Evolutionary conservation across 2,113 vertebrate genomes (phyloP).

Genomic region (Glaucidium brasilianum): DNA sequence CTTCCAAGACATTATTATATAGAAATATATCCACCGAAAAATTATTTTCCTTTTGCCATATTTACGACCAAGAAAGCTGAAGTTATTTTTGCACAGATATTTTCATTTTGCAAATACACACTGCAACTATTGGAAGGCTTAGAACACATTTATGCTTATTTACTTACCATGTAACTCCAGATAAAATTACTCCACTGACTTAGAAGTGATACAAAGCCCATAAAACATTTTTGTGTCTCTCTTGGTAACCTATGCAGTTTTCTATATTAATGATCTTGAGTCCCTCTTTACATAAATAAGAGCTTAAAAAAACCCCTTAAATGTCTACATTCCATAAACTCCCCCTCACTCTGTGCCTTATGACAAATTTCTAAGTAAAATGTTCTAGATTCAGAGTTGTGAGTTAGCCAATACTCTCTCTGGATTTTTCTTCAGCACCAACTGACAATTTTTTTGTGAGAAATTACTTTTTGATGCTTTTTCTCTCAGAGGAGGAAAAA

Average conservation of each 20-base stretch:
- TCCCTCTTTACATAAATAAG: background rate
- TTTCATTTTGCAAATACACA: background rate
- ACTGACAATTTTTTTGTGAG: background rate
- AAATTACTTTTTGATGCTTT: background rate
- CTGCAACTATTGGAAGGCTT: background rate
- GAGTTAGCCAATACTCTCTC: background rate
- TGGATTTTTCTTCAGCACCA: background rate
- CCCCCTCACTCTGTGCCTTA: background rate
- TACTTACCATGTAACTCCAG: background rate
- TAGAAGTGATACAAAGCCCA: background rate
- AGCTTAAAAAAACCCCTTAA: rapidly evolving
- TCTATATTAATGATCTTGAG: background rate
- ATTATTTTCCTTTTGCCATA: background rate
- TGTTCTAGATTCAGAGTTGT: background rate
- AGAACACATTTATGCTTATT: background rate
- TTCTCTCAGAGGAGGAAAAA: background rate
- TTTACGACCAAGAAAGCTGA: background rate
- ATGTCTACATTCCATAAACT: background rate
- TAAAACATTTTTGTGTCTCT: background rate
- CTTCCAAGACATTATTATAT: background rate
- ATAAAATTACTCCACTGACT: background rate
- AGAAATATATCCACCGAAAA: background rate
- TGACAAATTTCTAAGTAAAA: background rate
- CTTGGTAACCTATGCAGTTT: background rate
- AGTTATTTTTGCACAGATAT: background rate